Conservation (phyloP, 64 coral and sea anemone species). For the Porites lutea region DNA sequence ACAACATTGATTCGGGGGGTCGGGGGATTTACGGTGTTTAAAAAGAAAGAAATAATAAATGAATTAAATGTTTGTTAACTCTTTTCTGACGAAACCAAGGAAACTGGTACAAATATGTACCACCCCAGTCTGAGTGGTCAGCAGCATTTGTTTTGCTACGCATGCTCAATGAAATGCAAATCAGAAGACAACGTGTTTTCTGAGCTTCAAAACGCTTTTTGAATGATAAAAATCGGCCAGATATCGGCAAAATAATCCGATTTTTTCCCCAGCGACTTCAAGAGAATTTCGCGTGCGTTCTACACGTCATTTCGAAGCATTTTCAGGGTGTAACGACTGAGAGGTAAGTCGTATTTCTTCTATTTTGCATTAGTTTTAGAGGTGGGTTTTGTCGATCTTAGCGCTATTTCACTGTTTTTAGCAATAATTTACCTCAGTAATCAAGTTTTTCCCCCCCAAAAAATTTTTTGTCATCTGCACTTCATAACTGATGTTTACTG, state of each 20-base stretch:
- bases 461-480: neutral
- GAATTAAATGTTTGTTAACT: conserved; percentile 25
- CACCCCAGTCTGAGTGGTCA: conserved; percentile 33
- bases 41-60: too few species aligned
- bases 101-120: conserved; percentile 54
- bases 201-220: conserved; percentile 43
- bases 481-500: conserved; percentile 2
- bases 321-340: neutral
- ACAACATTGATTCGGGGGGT: too few species aligned
- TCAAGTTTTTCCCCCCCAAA: neutral
- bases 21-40: too few species aligned
- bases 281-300: neutral
- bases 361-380: neutral
- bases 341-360: conserved; percentile 39
- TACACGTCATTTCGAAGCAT: conserved; percentile 43
- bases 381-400: neutral
- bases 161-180: neutral
- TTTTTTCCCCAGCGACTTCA: conserved; percentile 3
- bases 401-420: neutral
- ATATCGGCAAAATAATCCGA: conserved; percentile 34
- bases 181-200: conserved; percentile 15
- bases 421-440: conserved; percentile 3
- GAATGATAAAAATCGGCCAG: conserved; percentile 36
- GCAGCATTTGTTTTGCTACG: conserved; percentile 14
- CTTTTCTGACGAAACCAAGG: conserved; percentile 57